These are phyloP conservation scores for Neocloeon triangulifer DNA, from an alignment of 1,140 invertebrate species.

Conservation along the genomic window DNA sequence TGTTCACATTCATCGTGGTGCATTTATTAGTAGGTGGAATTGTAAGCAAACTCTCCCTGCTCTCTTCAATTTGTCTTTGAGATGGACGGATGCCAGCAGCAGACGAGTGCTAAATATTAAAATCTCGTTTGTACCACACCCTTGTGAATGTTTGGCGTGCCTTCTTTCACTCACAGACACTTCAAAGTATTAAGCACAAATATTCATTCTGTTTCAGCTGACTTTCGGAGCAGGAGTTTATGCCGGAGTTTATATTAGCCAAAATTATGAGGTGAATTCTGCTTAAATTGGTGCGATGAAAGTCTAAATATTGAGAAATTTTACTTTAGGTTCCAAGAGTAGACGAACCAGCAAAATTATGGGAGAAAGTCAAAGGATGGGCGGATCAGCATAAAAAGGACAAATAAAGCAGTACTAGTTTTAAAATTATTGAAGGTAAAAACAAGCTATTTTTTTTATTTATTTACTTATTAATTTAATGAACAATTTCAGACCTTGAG, in stretches of 20 bases:
- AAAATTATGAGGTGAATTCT: slow-evolving; percentile 54
- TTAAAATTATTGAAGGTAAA: too few species aligned
- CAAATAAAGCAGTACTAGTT: slow-evolving; percentile 13
- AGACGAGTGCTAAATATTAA: slow-evolving; percentile 2
- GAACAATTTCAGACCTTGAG: too few species aligned
- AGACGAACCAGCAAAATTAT: slow-evolving; percentile 46
- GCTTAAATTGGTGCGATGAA: slow-evolving; percentile 1
- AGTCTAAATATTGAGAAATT: neutral
- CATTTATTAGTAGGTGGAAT: slow-evolving; percentile 18
- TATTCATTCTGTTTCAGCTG: slow-evolving; percentile 29
- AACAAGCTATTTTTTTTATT: too few species aligned
- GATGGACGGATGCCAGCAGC: neutral
- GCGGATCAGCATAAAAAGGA: slow-evolving; percentile 39
- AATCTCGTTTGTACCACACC: neutral
- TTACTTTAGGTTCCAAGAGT: slow-evolving; percentile 50
- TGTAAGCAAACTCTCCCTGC: slow-evolving; percentile 12
- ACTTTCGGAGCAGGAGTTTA: slow-evolving; percentile 53
- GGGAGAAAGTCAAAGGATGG: slow-evolving; percentile 38
- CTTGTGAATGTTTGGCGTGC: neutral
- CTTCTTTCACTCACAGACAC: neutral
- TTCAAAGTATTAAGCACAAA: neutral
- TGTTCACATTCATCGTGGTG: slow-evolving; percentile 15
- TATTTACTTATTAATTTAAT: too few species aligned
- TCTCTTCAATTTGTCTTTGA: neutral
- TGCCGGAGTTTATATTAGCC: slow-evolving; percentile 50